Percentiles rank a stretch among this genome's conserved stretches.
phyloP scores from a whole-genome alignment of 2,797 vertebrate species.

The Parambassis ranga region DNA sequence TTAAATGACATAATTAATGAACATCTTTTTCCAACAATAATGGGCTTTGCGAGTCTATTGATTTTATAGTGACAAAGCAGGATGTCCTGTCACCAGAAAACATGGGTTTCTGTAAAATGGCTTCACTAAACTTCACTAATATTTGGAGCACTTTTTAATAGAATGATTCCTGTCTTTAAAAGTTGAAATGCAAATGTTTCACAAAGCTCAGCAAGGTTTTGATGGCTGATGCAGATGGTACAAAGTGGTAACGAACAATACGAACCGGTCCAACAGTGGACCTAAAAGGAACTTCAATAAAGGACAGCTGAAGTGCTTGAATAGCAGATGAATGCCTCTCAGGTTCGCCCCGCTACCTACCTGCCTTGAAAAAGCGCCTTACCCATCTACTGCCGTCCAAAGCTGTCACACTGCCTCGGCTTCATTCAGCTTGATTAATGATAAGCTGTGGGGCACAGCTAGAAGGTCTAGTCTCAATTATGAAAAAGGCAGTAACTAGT shows the following conservation, averaged over 20 bases:
- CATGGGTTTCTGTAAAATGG: too few relatives aligned
- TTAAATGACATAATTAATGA: conserved; percentile 99
- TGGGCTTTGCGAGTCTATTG: conserved; percentile 89
- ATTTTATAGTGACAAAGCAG: conserved; percentile 81
- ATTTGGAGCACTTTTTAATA: too few relatives aligned
- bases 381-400: conserved; percentile 88
- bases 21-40: conserved; percentile 86
- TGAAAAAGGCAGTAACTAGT: conserved; percentile 97
- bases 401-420: conserved; percentile 91
- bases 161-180: conserved; percentile 15
- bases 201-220: conserved; percentile 28
- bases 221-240: conserved; percentile 29
- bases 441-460: conserved; percentile 97
- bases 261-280: conserved; percentile 3
- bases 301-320: conserved; percentile 61
- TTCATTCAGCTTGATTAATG: conserved; percentile 98
- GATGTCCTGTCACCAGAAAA: conserved; percentile 25
- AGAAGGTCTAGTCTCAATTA: conserved; percentile 99
- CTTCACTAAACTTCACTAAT: too few relatives aligned
- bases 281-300: conserved; percentile 6
- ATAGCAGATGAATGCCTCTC: conserved; percentile 88
- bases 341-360: conserved; percentile 86
- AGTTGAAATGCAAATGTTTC: conserved; percentile 46
- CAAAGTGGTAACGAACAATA: conserved; percentile 4
- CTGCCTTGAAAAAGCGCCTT: conserved; percentile 85